A percentile compares a stretch with the other conserved stretches of the same genome.
These are phyloP conservation scores for Drosophila rellima DNA, from an alignment of 2,888 invertebrate genomes.

Conservation along the genomic window DNA sequence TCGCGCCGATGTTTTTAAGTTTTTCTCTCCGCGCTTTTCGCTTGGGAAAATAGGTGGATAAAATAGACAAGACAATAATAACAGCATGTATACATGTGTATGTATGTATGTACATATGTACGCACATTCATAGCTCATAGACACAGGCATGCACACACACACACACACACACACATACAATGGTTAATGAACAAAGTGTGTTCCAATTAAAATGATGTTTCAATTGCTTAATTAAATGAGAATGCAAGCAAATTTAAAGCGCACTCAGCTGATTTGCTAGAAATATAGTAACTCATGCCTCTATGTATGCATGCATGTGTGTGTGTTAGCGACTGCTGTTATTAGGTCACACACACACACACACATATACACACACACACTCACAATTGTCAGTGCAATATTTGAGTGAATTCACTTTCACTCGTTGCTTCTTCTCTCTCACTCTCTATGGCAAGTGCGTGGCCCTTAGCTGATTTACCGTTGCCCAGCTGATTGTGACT, in stretches of 20 bases:
- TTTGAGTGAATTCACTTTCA: conserved; percentile 33
- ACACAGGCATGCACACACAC: not conserved
- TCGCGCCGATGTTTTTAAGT: conserved; percentile 5
- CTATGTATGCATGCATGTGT: not conserved
- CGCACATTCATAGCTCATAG: not conserved
- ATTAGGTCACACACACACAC: conserved; percentile 33
- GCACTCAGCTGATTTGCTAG: conserved; percentile 24
- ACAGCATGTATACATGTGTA: conserved; percentile 7
- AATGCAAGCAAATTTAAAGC: conserved; percentile 28
- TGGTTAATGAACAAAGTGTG: conserved; percentile 18
- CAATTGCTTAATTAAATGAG: conserved; percentile 31
- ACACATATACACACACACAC: conserved; percentile 19
- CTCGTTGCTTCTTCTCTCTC: conserved; percentile 9
- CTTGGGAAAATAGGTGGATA: conserved; percentile 47
- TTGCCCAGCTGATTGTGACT: conserved; percentile 15
- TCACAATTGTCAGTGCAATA: not conserved
- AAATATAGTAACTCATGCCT: not conserved
- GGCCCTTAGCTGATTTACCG: conserved; percentile 13
- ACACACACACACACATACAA: not conserved
- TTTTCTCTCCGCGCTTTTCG: not conserved
- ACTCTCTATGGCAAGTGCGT: not conserved
- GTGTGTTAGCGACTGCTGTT: conserved; percentile 15
- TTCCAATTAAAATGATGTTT: conserved; percentile 38
- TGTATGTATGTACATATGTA: conserved; percentile 12
- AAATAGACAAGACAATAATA: conserved; percentile 3